Base-by-base conservation (phyloP, 2,113 vertebrate genomes). In the Aegypius monachus region DNA sequence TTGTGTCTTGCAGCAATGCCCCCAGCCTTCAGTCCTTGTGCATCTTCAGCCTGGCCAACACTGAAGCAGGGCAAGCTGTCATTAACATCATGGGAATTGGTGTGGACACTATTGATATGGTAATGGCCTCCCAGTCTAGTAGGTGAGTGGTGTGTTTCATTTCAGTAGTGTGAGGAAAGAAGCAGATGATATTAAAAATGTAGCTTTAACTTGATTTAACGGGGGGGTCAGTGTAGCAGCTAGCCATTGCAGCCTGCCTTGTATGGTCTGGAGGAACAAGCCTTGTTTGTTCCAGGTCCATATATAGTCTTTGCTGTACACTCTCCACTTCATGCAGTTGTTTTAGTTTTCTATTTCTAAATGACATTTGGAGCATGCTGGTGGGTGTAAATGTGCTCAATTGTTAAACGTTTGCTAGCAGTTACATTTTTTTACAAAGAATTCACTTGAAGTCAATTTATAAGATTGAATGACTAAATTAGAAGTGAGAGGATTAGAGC, bases 31-130 rank as follows among this genome's bases (percentile, higher is more conserved):
- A 99, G 98, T 99, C 99, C 63, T 96, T 99, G 50, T 99, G 99
- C 90, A 99, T 99, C 98, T 99, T 99, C 97, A 99, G 99, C 95
- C 97, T 99, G 98, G 99, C 99, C 16, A 99, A 99, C 97, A 99
- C 99, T 0, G 99, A 99, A 96, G 99, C 99, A 15, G 99, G 99
- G 10, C 99, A 99, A 96, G 99, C 99, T 0, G 98, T 99, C 48
- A 98, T 99, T 75, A 99, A 99, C 72, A 99, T 99, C 96, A 99
- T 99, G 99, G 99, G 99, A 13, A 99, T 99, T 0, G 99, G 99
- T 1, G 99, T 99, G 95, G 99, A 99, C 97, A 99, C 99, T 52
- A 99, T 99, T 36, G 99, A 99, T 56, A 94, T 99, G 97, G 99
- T 99, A 4, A 98, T 99, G 97, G 98, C 99, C 65, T 99, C 99